These are phyloP conservation scores for Saturnia pavonia DNA, from an alignment of 2,888 invertebrate genomes.

Conservation along the genomic window DNA sequence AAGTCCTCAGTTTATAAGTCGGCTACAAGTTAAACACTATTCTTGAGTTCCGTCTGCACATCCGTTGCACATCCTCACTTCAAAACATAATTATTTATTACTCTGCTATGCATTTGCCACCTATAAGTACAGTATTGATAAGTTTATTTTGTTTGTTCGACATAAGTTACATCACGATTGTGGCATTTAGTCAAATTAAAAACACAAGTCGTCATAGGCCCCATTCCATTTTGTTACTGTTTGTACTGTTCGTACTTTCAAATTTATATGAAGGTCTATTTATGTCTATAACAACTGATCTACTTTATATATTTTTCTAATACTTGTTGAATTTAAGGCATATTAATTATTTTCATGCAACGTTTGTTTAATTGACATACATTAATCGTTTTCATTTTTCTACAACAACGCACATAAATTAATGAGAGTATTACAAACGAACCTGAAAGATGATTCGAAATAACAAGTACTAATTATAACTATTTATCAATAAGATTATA, in stretches of 20 bases:
- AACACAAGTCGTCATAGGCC: no score
- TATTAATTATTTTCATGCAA: no score
- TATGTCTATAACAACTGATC: not conserved
- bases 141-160: not conserved
- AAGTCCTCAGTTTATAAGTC: no score
- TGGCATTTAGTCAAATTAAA: constrained; percentile 1
- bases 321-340: no score
- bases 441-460: not conserved
- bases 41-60: no score
- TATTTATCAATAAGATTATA: no score
- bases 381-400: no score
- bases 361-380: no score
- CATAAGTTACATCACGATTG: not conserved
- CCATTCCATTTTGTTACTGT: not conserved
- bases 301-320: not conserved
- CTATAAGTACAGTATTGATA: not conserved
- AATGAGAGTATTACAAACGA: not conserved
- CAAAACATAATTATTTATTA: not conserved
- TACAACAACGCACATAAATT: not conserved
- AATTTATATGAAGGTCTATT: not conserved
- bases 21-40: no score
- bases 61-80: no score
- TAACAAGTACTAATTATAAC: no score
- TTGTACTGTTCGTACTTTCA: not conserved
- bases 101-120: not conserved